Conservation (phyloP, 2,797 vertebrate species). For the Tarsius wallacei region DNA sequence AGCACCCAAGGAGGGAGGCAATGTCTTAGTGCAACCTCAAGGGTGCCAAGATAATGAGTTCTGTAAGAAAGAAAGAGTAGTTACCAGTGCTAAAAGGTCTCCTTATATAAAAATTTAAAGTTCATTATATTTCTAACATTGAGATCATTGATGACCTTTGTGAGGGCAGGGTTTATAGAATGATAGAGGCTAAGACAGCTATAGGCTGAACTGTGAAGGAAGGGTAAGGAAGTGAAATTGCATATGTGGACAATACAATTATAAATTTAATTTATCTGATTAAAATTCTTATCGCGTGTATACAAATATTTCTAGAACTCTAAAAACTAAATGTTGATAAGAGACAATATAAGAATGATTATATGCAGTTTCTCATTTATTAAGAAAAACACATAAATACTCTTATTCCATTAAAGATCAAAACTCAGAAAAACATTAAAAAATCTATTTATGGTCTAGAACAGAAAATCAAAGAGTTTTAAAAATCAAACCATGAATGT, state of each 20-base stretch:
- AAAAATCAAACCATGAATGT: not conserved
- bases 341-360: not conserved
- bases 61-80: not conserved
- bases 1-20: not conserved
- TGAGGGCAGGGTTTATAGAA: not conserved
- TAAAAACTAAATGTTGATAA: not conserved
- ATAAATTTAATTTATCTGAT: not conserved
- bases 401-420: not conserved
- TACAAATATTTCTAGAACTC: not conserved
- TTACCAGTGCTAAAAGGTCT: not conserved
- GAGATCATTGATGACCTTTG: not conserved
- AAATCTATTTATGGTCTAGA: not conserved
- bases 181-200: not conserved
- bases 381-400: not conserved
- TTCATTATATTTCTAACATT: not conserved
- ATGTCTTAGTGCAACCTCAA: not conserved
- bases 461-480: not conserved
- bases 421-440: not conserved
- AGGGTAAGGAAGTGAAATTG: not conserved
- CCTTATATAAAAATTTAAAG: not conserved
- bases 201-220: not conserved
- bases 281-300: not conserved
- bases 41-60: not conserved
- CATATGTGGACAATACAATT: not conserved
- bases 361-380: not conserved